A percentile compares a stretch with the other conserved stretches of the same genome.
These are phyloP conservation scores for Rhynchopsitta pachyrhyncha DNA, from an alignment of 2,113 vertebrate species.

Conservation along the genomic window DNA sequence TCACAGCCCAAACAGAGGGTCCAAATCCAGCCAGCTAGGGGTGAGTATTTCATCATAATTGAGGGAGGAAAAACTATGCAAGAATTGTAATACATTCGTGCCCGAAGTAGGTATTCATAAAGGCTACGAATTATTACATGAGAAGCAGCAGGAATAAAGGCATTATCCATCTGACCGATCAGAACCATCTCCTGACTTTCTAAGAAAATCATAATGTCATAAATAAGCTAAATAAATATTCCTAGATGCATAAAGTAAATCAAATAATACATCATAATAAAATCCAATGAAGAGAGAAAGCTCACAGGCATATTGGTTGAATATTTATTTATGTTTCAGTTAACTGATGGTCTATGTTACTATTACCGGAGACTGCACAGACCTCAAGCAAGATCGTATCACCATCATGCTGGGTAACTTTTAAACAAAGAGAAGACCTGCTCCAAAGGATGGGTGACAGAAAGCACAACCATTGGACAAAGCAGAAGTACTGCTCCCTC, in stretches of 20 bases:
- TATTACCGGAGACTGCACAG: neutral
- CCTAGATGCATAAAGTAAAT: conserved; percentile 22
- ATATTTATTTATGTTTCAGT: conserved; percentile 15
- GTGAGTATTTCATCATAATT: neutral
- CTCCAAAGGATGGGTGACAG: neutral
- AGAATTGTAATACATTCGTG: neutral
- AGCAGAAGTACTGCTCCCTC: neutral
- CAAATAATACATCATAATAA: neutral
- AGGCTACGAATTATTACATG: neutral
- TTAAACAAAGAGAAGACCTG: neutral
- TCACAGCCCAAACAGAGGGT: neutral
- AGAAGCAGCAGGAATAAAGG: neutral
- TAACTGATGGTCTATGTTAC: neutral
- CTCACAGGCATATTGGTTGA: neutral
- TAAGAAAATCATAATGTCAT: neutral
- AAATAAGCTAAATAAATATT: conserved; percentile 39
- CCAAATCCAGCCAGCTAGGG: neutral
- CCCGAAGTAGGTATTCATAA: neutral
- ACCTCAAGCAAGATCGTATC: neutral
- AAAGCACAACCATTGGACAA: accelerated
- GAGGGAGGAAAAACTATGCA: neutral
- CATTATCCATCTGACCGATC: neutral
- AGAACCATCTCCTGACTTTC: neutral
- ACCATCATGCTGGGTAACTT: neutral
- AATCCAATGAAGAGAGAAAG: neutral